Percentiles rank a stretch among this genome's conserved stretches.
These are phyloP conservation scores for Naso thynnoides DNA, from an alignment of 2,797 vertebrate genomes.

Conservation along the genomic window DNA sequence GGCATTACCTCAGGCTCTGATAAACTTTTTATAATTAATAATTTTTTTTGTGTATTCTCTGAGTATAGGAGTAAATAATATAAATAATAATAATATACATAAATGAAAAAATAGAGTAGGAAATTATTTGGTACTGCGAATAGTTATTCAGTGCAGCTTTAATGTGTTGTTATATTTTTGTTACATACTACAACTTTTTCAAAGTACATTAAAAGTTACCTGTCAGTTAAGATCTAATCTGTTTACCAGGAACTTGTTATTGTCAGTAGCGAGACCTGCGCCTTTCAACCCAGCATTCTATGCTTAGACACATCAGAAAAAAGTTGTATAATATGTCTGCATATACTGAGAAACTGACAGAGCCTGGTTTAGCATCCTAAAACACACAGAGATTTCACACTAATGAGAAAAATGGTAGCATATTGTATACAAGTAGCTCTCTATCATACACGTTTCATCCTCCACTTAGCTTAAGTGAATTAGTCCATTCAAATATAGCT, in stretches of 20 bases:
- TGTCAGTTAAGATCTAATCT: neutral
- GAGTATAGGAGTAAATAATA: neutral
- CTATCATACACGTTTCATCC: slow-evolving; percentile 20
- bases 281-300: neutral
- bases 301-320: neutral
- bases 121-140: neutral
- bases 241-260: neutral
- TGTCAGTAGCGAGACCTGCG: neutral
- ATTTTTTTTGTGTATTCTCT: neutral
- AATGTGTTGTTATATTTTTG: neutral
- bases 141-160: neutral
- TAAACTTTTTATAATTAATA: neutral
- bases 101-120: neutral
- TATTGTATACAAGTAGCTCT: slow-evolving; percentile 12
- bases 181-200: neutral
- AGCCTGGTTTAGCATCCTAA: neutral
- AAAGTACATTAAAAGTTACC: neutral
- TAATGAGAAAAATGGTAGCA: neutral
- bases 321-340: neutral
- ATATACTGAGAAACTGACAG: neutral
- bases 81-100: too few relatives aligned
- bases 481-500: slow-evolving; percentile 51
- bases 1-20: neutral
- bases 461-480: slow-evolving; percentile 49
- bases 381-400: neutral